These are phyloP conservation scores for Cebidichthys violaceus DNA, from an alignment of 2,113 vertebrate genomes.

Conservation along the genomic window DNA sequence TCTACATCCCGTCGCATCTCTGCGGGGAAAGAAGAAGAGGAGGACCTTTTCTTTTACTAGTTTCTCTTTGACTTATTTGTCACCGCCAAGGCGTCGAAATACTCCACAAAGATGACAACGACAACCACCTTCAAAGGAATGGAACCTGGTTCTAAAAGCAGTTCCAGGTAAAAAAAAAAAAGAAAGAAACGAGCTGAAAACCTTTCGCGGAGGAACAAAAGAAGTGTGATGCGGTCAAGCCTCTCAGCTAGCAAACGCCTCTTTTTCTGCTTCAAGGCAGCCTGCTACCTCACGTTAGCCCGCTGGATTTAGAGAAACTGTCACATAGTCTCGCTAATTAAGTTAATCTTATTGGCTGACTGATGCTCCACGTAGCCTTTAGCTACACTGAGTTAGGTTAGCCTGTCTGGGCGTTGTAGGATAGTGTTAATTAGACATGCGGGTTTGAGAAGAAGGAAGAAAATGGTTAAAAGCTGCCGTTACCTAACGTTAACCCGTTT, in stretches of 20 bases:
- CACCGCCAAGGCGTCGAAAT: conserved; percentile 32
- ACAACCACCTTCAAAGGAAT: conserved; percentile 94
- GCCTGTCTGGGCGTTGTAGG: conserved; percentile 7
- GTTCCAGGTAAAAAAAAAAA: conserved; percentile 92
- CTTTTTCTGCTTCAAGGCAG: conserved; percentile 28
- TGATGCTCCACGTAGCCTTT: conserved; percentile 35
- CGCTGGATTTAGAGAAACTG: conserved; percentile 68
- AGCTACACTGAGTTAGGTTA: conserved; percentile 10
- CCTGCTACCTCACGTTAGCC: conserved; percentile 11
- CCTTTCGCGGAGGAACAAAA: conserved; percentile 81
- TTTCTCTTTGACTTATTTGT: conserved; percentile 39
- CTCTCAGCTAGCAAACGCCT: conserved; percentile 57
- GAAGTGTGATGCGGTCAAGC: conserved; percentile 76
- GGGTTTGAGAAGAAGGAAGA: neutral
- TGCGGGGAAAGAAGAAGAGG: conserved; percentile 39
- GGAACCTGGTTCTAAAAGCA: conserved; percentile 93
- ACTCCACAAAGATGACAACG: conserved; percentile 89
- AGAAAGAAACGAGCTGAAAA: conserved; percentile 23
- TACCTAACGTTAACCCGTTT: neutral
- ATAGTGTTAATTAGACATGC: neutral
- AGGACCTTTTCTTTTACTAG: conserved; percentile 48
- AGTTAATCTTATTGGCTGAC: conserved; percentile 71
- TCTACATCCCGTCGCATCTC: conserved; percentile 70
- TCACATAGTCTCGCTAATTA: conserved; percentile 71
- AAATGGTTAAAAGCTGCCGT: neutral